Base-by-base conservation (phyloP, 1,140 invertebrate genomes). In the Drosophila jambulina region DNA sequence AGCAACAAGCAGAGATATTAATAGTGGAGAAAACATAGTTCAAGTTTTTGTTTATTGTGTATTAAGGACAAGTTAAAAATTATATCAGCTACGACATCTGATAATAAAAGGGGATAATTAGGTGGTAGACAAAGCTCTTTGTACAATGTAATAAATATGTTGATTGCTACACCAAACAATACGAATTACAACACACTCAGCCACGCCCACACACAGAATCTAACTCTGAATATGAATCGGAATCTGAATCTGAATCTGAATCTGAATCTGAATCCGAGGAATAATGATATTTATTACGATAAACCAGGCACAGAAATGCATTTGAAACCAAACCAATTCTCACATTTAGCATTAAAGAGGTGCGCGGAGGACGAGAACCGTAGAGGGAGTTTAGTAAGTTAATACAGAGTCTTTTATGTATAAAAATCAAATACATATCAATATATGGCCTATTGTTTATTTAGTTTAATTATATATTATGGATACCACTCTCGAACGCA, bases 401-500 rank as follows among this genome's bases (percentile, higher is more conserved):
- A 76, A 75, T 65, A 78, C 78, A 92, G 78, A 75, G 91, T 84
- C 91, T 92, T 92, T 91, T 88, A 86, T 91, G 91, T 92, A 87
- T 90, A 92, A 92, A 84, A 91, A 92, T 92, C 91, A 92, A 90
- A 92, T 92, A 92, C 91, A 92, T 92, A 92, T 92, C 91, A 92
- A 80, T 91, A 90, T 91, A 92, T 92, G 91, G 91, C 91, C 91
- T 92, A 92, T 85, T 79, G 78, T 91, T 86, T 91, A 90, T 91
- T 91, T 86, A 90, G 76, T 92, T 82, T 86, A 77, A 84, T 92
- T 75, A 87, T 72, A 69, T 76, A 80, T 60, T 80, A 78, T 64
- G 59, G 34, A 65, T 36, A 72, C 45, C 54, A 65, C 59, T 64
- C 74, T 57, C 63, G 46, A 71, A 43, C 76, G 75, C 74, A 71